Percentiles rank a stretch among this genome's conserved stretches.
Conservation (phyloP, 2,888 invertebrate genomes). For the Troilus luridus region DNA sequence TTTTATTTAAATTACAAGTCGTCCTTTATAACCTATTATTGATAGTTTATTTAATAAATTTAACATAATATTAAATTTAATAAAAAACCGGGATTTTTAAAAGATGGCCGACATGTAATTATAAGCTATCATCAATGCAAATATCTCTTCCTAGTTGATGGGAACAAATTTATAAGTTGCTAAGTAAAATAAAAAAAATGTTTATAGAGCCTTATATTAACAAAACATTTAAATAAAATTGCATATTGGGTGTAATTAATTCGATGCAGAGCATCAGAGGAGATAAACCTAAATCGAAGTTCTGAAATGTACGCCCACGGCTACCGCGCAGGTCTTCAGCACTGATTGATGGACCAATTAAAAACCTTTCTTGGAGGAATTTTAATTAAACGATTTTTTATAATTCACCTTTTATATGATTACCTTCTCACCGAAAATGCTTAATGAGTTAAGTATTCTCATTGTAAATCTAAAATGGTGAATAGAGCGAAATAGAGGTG, state of each 20-base stretch:
- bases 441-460: conserved; percentile 34
- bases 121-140: conserved; percentile 15
- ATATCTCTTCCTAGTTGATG: neutral
- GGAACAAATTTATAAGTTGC: conserved; percentile 24
- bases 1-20: too few species aligned
- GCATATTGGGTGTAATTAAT: conserved; percentile 36
- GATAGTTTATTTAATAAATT: too few species aligned
- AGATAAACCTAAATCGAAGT: conserved; percentile 28
- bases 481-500: neutral
- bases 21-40: too few species aligned
- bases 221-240: conserved; percentile 45
- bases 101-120: neutral
- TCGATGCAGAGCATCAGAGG: neutral
- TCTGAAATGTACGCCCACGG: conserved; percentile 32
- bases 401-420: conserved; percentile 43
- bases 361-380: conserved; percentile 44
- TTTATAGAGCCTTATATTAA: conserved; percentile 22
- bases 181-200: neutral
- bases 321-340: neutral
- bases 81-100: neutral
- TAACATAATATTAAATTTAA: neutral
- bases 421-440: conserved; percentile 25
- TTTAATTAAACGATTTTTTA: conserved; percentile 50
- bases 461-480: conserved; percentile 39
- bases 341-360: conserved; percentile 47